phyloP scores from a whole-genome alignment of 2,113 vertebrate species.

The Thinocorus orbignyianus region DNA sequence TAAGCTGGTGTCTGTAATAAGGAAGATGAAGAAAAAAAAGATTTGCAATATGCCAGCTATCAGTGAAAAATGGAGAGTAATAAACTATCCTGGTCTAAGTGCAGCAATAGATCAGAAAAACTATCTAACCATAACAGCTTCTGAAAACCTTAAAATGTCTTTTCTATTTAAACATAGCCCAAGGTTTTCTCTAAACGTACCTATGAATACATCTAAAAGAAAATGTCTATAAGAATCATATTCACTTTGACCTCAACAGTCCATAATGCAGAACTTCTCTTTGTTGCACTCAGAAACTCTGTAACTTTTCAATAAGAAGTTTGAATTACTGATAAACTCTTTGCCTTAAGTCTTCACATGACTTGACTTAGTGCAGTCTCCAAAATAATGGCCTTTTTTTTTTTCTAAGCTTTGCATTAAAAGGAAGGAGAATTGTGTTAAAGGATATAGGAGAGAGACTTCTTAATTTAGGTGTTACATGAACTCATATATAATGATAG shows the following conservation, averaged over 20 bases:
- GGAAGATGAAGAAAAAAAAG: not conserved
- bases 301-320: not conserved
- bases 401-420: not conserved
- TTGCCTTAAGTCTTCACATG: not conserved
- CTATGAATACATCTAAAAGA: not conserved
- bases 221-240: not conserved
- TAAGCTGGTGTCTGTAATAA: not conserved
- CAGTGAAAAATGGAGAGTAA: not conserved
- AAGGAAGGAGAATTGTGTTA: not conserved
- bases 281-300: not conserved
- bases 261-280: not conserved
- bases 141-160: not conserved
- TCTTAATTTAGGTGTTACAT: not conserved
- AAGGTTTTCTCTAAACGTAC: not conserved
- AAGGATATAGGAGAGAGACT: not conserved
- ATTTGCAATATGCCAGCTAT: not conserved
- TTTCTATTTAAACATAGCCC: slow-evolving; percentile 29
- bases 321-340: not conserved
- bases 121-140: not conserved
- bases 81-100: slow-evolving; percentile 6
- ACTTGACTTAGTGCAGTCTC: not conserved
- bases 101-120: slow-evolving; percentile 34
- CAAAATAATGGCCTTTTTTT: not conserved
- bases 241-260: not conserved
- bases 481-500: not conserved